These are phyloP conservation scores for Edolisoma coerulescens DNA, from an alignment of 2,113 vertebrate species.

Conservation along the genomic window DNA sequence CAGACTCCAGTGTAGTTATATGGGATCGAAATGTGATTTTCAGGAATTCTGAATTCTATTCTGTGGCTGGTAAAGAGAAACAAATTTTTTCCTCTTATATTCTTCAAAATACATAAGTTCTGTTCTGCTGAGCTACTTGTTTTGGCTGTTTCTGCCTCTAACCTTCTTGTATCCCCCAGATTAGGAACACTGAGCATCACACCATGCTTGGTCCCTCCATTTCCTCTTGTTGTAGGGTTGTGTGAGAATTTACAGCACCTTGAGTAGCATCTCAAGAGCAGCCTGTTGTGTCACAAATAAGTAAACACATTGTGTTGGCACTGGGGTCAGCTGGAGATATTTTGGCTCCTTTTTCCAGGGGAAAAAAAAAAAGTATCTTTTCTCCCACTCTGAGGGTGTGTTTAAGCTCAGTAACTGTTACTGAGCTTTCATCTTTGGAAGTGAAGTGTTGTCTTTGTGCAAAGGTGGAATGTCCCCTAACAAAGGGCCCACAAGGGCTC, in stretches of 20 bases:
- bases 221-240: not conserved
- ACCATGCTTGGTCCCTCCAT: accelerated
- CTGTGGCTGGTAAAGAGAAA: not conserved
- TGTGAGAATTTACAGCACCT: not conserved
- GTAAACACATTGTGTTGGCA: not conserved
- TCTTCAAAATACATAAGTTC: not conserved
- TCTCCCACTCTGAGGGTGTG: not conserved
- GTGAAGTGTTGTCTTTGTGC: not conserved
- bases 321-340: not conserved
- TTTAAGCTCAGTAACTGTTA: not conserved
- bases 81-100: not conserved
- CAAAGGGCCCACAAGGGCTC: not conserved
- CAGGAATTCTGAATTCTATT: not conserved
- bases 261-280: not conserved
- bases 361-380: accelerated
- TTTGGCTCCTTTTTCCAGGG: not conserved
- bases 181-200: not conserved
- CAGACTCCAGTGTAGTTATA: not conserved
- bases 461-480: not conserved
- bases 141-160: not conserved
- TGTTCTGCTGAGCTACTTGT: not conserved
- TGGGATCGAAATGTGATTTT: not conserved
- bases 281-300: not conserved
- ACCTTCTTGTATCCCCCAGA: not conserved
- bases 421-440: not conserved